Evolutionary conservation across 2,888 invertebrate genomes (phyloP).

Genomic region (Crioceris asparagi): DNA sequence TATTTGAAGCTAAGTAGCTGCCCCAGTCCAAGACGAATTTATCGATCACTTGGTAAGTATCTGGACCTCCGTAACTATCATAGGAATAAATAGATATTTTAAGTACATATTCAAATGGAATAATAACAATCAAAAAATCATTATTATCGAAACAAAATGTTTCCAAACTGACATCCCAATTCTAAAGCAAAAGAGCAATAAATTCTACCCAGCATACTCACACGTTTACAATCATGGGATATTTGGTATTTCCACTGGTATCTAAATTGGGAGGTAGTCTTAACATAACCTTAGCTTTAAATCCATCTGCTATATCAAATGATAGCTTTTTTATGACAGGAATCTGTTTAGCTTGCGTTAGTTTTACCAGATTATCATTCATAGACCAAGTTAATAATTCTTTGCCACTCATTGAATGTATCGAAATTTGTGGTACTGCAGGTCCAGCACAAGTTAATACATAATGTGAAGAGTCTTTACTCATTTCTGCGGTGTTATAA

Average conservation of each 20-base stretch:
- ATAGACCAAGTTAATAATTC: slow-evolving; percentile 48
- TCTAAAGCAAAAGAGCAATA: neutral
- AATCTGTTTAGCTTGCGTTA: neutral
- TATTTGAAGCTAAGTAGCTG: slow-evolving; percentile 72
- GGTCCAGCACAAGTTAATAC: slow-evolving; percentile 77
- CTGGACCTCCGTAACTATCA: slow-evolving; percentile 92
- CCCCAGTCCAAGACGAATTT: slow-evolving; percentile 81
- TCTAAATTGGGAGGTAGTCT: slow-evolving; percentile 62
- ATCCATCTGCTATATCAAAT: slow-evolving; percentile 54
- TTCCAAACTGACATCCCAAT: slow-evolving; percentile 1
- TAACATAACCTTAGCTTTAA: slow-evolving; percentile 62
- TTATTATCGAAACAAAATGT: neutral
- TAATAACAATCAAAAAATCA: neutral
- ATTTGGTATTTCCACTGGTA: slow-evolving; percentile 54
- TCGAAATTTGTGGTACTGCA: slow-evolving; percentile 61
- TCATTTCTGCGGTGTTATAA: slow-evolving; percentile 61
- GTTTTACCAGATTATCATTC: slow-evolving; percentile 46
- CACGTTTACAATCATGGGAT: slow-evolving; percentile 77
- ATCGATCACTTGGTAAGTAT: slow-evolving; percentile 73
- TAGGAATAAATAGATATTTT: neutral
- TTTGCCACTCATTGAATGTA: neutral
- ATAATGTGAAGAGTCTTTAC: slow-evolving; percentile 54
- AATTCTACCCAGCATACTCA: slow-evolving; percentile 49
- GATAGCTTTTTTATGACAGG: slow-evolving; percentile 42
- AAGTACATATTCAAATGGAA: neutral